A percentile compares a stretch with the other conserved stretches of the same genome.
These are phyloP conservation scores for Rhabdomys pumilio DNA, from an alignment of 2,797 vertebrate genomes.

Conservation along the genomic window DNA sequence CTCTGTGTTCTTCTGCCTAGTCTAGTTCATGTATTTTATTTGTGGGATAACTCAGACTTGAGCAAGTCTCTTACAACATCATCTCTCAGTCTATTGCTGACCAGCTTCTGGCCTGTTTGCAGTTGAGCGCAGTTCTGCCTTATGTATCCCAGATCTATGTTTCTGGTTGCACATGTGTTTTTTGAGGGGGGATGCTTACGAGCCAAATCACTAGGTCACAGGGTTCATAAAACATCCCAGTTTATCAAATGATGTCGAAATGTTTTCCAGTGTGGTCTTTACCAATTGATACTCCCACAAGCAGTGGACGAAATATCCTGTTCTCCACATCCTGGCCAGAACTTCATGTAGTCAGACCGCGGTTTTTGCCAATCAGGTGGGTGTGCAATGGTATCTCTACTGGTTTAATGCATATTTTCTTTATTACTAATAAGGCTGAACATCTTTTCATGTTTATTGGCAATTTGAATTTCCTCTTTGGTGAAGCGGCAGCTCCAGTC, in stretches of 20 bases:
- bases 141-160: accelerated
- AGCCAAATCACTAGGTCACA: not conserved
- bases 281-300: slow-evolving; percentile 45
- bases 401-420: slow-evolving; percentile 65
- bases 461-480: slow-evolving; percentile 45
- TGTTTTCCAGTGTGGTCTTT: slow-evolving; percentile 24
- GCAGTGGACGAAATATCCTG: slow-evolving; percentile 49
- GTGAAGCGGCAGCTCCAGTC: not conserved
- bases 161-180: not conserved
- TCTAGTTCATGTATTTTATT: not conserved
- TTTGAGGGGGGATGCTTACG: not conserved
- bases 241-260: slow-evolving; percentile 10
- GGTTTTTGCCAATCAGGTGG: slow-evolving; percentile 65
- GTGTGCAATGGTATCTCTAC: slow-evolving; percentile 59
- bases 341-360: slow-evolving; percentile 51
- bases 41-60: not conserved
- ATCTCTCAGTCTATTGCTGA: not conserved
- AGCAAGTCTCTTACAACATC: not conserved
- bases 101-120: not conserved
- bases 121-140: not conserved
- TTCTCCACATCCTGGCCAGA: slow-evolving; percentile 67
- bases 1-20: not conserved
- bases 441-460: slow-evolving; percentile 62
- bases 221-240: not conserved
- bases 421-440: slow-evolving; percentile 57